Evolutionary conservation across 2,888 invertebrate genomes (phyloP).

Genomic region (Drosophila mayaguana): DNA sequence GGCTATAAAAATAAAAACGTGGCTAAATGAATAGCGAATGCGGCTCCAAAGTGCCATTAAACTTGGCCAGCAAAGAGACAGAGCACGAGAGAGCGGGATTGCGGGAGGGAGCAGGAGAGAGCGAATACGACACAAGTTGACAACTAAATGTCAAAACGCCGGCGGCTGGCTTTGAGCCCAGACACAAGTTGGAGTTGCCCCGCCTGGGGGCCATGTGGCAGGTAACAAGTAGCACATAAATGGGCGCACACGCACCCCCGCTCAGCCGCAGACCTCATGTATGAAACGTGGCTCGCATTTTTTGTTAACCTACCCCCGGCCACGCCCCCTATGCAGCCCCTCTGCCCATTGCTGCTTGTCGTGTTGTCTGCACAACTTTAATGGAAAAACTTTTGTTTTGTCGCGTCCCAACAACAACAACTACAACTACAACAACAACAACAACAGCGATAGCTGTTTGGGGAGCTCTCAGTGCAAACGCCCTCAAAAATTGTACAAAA

Average conservation of each 20-base stretch:
- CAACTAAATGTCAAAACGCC: conserved; percentile 51
- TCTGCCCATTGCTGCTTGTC: conserved; percentile 14
- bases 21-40: conserved; percentile 54
- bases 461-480: conserved; percentile 31
- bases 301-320: conserved; percentile 5
- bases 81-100: neutral
- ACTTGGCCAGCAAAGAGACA: conserved; percentile 30
- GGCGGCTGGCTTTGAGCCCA: conserved; percentile 43
- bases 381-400: conserved; percentile 81
- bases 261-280: conserved; percentile 37
- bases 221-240: conserved; percentile 79
- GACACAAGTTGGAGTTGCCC: conserved; percentile 20
- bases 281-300: conserved; percentile 45
- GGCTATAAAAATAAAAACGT: conserved; percentile 38
- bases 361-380: conserved; percentile 72
- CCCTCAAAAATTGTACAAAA: conserved; percentile 49
- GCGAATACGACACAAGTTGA: conserved; percentile 17
- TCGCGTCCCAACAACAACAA: conserved; percentile 51
- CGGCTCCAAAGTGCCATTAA: conserved; percentile 47
- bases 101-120: neutral
- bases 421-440: conserved; percentile 2
- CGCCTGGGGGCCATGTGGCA: conserved; percentile 39
- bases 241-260: conserved; percentile 24
- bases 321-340: neutral
- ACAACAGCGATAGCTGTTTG: neutral